Evolutionary conservation across 2,888 invertebrate species (phyloP).

Genomic region (Zonitis immaculata): DNA sequence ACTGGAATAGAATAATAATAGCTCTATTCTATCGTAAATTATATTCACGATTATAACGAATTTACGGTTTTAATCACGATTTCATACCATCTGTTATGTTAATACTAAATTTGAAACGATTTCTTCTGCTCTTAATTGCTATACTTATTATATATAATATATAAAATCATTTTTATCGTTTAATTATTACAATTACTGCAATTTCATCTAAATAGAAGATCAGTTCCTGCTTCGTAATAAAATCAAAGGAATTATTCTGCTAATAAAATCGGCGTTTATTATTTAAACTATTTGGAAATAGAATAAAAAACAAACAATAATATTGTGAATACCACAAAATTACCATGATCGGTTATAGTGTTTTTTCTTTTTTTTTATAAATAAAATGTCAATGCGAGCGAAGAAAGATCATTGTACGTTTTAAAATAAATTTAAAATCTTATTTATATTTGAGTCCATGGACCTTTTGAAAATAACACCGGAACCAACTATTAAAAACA

Average conservation of each 20-base stretch:
- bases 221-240: background rate
- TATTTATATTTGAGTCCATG: constrained; percentile 2
- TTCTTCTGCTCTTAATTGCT: background rate
- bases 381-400: background rate
- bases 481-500: background rate
- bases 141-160: no score
- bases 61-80: background rate
- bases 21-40: no score
- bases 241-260: background rate
- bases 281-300: no score
- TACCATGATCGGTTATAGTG: no score
- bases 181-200: background rate
- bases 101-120: background rate
- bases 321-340: background rate
- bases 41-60: no score
- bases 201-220: background rate
- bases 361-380: background rate
- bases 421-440: background rate
- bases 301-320: no score
- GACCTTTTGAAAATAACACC: constrained; percentile 1
- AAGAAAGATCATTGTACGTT: constrained; percentile 2
- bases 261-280: background rate
- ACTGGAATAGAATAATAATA: no score
- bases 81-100: background rate
- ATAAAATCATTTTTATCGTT: background rate